Conservation (phyloP, 2,113 vertebrate species). For the cattle (Bos taurus) region DNA sequence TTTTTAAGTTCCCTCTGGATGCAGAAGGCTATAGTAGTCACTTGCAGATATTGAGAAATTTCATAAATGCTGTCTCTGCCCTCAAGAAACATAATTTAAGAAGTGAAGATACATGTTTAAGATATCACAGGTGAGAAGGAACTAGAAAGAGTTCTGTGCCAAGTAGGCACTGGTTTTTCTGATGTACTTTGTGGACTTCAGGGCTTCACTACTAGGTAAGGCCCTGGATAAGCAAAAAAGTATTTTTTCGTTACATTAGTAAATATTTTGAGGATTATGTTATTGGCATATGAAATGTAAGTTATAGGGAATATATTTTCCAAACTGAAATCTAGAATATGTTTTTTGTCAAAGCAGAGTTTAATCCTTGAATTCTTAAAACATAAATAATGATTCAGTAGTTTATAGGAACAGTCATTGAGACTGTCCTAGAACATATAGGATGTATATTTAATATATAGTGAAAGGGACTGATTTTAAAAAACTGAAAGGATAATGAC, state of each 20-base stretch:
- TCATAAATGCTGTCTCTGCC: not conserved
- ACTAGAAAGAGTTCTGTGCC: not conserved
- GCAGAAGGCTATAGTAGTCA: not conserved
- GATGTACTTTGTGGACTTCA: not conserved
- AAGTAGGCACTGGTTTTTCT: not conserved
- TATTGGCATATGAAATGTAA: not conserved
- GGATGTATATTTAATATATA: not conserved
- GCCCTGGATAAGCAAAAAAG: not conserved
- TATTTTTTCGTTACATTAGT: not conserved
- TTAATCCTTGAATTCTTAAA: conserved; percentile 31
- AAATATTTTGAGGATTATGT: conserved; percentile 9
- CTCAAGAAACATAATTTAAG: not conserved
- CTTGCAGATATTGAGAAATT: conserved; percentile 13
- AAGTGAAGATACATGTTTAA: not conserved
- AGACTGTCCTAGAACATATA: not conserved
- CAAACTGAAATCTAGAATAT: not conserved
- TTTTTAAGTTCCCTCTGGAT: conserved; percentile 7
- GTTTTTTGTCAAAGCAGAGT: conserved; percentile 2
- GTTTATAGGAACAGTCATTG: not conserved
- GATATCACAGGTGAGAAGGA: not conserved
- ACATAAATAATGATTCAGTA: not conserved
- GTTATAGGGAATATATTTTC: conserved; percentile 38
- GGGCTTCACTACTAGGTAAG: not conserved
- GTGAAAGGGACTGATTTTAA: not conserved
- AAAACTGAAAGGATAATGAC: not conserved